These are phyloP conservation scores for Pharmacophagus antenor DNA, from an alignment of 2,888 invertebrate genomes.

Conservation along the genomic window DNA sequence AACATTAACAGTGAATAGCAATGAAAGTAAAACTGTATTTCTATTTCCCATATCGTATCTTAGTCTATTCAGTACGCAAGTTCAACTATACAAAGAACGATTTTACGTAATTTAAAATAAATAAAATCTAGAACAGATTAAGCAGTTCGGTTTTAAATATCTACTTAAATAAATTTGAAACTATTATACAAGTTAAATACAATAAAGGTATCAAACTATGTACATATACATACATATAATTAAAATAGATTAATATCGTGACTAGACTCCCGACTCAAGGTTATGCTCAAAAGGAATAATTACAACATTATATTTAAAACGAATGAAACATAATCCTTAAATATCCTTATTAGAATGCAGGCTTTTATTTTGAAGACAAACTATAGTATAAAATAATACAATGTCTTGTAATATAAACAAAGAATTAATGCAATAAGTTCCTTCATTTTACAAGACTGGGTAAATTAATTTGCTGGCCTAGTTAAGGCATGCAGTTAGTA, in stretches of 20 bases:
- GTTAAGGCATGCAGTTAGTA: constrained; percentile 20
- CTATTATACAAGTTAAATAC: too few relatives aligned
- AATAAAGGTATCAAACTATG: too few relatives aligned
- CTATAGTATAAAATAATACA: constrained; percentile 10
- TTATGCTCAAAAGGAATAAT: constrained; percentile 11
- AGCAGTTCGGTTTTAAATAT: not conserved
- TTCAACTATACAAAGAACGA: not conserved
- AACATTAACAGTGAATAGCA: constrained; percentile 48
- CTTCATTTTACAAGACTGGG: constrained; percentile 17
- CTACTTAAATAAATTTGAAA: not conserved
- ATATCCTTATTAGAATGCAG: not conserved
- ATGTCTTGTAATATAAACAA: constrained; percentile 1
- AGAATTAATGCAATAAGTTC: constrained; percentile 26
- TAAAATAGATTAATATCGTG: constrained; percentile 22
- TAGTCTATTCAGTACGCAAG: not conserved
- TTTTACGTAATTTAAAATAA: too few relatives aligned
- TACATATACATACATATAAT: not conserved
- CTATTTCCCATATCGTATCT: constrained; percentile 5
- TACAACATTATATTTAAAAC: constrained; percentile 6
- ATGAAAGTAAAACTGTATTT: constrained; percentile 55
- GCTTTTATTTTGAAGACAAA: not conserved
- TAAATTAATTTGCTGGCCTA: constrained; percentile 29
- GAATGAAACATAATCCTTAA: constrained; percentile 4
- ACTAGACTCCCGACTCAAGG: constrained; percentile 22
- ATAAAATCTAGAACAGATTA: not conserved